Evolutionary conservation across 1,140 invertebrate species (phyloP).

Genomic region (Gryon sp.): DNA sequence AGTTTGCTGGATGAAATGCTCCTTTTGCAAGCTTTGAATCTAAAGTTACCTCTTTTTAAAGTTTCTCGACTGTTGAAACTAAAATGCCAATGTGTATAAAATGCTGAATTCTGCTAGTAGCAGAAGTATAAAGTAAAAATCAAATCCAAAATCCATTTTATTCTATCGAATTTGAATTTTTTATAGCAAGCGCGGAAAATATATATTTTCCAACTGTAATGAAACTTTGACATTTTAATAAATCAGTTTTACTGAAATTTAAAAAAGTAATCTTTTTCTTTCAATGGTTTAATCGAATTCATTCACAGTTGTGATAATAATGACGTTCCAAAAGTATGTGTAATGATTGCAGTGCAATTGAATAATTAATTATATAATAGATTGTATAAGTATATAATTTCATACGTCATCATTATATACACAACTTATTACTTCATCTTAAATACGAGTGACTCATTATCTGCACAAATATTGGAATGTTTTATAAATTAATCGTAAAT

Average conservation of each 20-base stretch:
- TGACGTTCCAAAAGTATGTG: not conserved
- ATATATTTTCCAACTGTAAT: too few species aligned
- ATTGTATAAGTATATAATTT: conserved; percentile 3
- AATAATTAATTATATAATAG: conserved; percentile 17
- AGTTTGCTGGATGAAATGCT: conserved; percentile 1
- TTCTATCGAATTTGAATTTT: too few species aligned
- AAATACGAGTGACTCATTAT: conserved; percentile 5
- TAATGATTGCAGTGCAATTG: not conserved
- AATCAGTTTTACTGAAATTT: too few species aligned
- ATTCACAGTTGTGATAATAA: too few species aligned
- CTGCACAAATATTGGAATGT: conserved; percentile 2
- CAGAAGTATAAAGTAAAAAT: too few species aligned
- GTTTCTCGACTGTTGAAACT: conserved; percentile 10
- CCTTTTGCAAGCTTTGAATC: not conserved
- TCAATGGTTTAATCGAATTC: too few species aligned
- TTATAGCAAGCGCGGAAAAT: too few species aligned
- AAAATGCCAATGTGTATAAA: conserved; percentile 14
- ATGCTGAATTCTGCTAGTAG: not conserved
- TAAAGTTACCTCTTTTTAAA: conserved; percentile 1
- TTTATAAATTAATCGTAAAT: too few species aligned
- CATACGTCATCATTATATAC: conserved; percentile 4
- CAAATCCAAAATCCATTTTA: too few species aligned
- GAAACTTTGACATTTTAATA: too few species aligned
- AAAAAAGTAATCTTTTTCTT: too few species aligned
- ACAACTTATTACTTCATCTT: conserved; percentile 7